Percentiles rank a stretch among this genome's conserved stretches.
Evolutionary conservation across 2,113 vertebrate species (phyloP).

Genomic region (Stercorarius parasiticus): DNA sequence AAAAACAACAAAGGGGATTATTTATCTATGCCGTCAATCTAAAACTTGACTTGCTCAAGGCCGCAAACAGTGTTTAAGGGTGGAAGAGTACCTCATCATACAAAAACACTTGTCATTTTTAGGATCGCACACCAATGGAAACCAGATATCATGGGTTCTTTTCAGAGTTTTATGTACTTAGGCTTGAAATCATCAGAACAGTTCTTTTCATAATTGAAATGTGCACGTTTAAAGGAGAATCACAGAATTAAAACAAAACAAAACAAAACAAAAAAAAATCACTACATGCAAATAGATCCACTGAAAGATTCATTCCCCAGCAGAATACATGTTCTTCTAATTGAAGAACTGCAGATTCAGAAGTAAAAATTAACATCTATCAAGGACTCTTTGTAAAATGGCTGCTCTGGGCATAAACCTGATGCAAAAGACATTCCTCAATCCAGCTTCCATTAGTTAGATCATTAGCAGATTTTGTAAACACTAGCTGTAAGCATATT

Average conservation of each 20-base stretch:
- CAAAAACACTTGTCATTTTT: neutral
- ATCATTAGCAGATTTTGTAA: conserved; percentile 67
- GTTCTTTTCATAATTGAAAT: neutral
- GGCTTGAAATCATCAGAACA: neutral
- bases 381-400: neutral
- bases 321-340: neutral
- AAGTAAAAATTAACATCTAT: neutral
- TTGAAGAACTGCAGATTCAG: neutral
- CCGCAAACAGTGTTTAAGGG: neutral
- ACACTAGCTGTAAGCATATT: conserved; percentile 42
- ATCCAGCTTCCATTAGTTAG: conserved; percentile 33
- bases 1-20: neutral
- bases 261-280: neutral
- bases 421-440: conserved; percentile 17
- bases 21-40: neutral
- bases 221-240: neutral
- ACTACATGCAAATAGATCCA: neutral
- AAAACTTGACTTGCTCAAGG: neutral
- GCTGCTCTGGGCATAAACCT: neutral
- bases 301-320: neutral
- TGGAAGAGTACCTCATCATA: neutral
- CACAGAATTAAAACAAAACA: neutral
- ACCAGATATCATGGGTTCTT: neutral
- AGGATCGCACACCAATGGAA: neutral
- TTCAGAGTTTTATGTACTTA: neutral